Percentiles rank a stretch among this genome's conserved stretches.
Conservation (phyloP, 2,113 vertebrate genomes). For the Natator depressus region DNA sequence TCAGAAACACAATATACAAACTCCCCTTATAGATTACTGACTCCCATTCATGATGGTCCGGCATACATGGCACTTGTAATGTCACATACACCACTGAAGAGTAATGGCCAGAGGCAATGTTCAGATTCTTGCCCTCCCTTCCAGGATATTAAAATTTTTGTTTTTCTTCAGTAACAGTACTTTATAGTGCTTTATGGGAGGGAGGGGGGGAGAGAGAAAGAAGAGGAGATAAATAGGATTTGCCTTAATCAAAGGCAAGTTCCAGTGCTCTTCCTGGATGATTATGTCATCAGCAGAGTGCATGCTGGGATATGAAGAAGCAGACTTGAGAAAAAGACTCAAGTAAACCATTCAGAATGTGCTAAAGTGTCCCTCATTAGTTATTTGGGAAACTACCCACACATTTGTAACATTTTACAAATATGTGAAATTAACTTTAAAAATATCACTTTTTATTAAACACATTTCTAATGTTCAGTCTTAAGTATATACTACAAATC, state of each 20-base stretch:
- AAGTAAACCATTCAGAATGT: neutral
- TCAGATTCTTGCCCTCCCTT: neutral
- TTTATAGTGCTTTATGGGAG: neutral
- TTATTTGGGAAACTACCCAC: neutral
- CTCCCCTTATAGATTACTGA: neutral
- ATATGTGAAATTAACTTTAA: constrained; percentile 27
- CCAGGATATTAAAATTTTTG: neutral
- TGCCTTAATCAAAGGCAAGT: neutral
- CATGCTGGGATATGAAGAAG: constrained; percentile 9
- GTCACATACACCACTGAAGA: neutral
- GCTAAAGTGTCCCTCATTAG: neutral
- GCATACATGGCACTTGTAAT: neutral
- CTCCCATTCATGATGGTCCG: neutral
- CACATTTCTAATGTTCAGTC: neutral
- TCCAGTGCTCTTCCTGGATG: constrained; percentile 37
- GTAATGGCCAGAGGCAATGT: neutral
- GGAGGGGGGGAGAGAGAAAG: neutral
- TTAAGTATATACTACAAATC: neutral
- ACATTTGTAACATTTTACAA: neutral
- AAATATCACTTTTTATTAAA: neutral
- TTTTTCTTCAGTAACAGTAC: neutral
- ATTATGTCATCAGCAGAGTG: neutral
- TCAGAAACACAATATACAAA: neutral
- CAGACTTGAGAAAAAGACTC: neutral
- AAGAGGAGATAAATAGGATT: neutral